phyloP scores from a whole-genome alignment of 1,140 invertebrate genomes.

The Zaprionus africanus region DNA sequence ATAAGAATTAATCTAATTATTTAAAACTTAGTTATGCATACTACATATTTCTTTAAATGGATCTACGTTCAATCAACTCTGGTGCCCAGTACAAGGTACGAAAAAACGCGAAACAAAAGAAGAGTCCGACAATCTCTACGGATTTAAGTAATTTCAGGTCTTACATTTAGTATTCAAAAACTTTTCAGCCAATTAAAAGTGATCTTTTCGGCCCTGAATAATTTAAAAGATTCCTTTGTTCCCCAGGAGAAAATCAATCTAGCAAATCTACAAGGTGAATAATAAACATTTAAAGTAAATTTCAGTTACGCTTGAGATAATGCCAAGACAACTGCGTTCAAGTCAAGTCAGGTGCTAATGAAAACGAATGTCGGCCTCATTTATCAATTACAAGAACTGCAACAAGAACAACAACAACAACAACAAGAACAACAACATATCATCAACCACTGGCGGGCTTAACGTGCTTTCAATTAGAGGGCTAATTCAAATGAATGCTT shows the following conservation, averaged over 20 bases:
- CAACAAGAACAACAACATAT: conserved; percentile 28
- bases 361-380: conserved; percentile 58
- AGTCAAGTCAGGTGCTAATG: conserved; percentile 44
- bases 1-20: too few species aligned
- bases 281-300: background rate
- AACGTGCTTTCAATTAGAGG: conserved; percentile 65
- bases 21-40: background rate
- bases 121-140: background rate
- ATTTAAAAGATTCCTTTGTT: background rate
- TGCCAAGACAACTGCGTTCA: background rate
- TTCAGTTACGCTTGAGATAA: background rate
- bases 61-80: background rate
- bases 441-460: conserved; percentile 33
- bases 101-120: background rate
- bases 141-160: background rate
- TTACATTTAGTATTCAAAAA: too few species aligned
- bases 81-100: background rate
- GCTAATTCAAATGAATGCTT: conserved; percentile 51
- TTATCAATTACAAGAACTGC: conserved; percentile 65
- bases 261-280: background rate
- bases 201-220: background rate
- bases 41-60: background rate
- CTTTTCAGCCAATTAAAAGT: background rate
- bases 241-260: background rate
- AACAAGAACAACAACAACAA: conserved; percentile 29